These are phyloP conservation scores for Muricea muricata DNA, from an alignment of 92 coral and sea anemone species.

Conservation along the genomic window DNA sequence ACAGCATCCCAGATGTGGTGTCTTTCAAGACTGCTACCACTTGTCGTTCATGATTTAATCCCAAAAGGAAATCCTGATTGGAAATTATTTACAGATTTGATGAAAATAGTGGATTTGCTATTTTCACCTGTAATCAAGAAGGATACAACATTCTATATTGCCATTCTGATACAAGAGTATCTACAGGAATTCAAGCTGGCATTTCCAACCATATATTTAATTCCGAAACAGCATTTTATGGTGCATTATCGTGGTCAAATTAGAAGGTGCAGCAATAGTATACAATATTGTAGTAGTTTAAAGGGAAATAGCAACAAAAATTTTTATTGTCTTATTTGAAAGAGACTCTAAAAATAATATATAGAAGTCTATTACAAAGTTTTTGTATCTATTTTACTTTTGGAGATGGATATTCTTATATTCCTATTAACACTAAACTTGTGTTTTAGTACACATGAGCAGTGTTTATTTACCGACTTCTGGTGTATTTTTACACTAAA, in stretches of 20 bases:
- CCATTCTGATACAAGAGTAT: constrained; percentile 12
- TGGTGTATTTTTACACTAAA: no score
- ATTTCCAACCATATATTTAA: background rate
- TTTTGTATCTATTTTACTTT: no score
- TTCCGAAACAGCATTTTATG: constrained; percentile 50
- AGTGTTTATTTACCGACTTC: background rate
- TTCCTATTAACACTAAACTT: background rate
- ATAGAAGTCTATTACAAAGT: no score
- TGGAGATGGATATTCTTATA: background rate
- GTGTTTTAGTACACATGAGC: background rate
- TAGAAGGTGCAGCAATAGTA: background rate
- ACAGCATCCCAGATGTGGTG: constrained; percentile 61
- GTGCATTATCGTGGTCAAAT: constrained; percentile 35
- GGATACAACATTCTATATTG: constrained; percentile 15
- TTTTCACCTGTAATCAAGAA: constrained; percentile 35
- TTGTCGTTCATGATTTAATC: constrained; percentile 17
- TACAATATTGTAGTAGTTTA: no score
- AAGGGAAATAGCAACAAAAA: no score
- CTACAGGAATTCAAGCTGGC: constrained; percentile 9
- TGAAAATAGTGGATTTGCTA: background rate
- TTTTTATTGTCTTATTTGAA: no score
- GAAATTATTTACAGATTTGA: constrained; percentile 31
- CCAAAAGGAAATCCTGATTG: constrained; percentile 37
- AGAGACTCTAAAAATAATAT: no score
- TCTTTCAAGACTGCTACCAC: constrained; percentile 47